phyloP scores from a whole-genome alignment of 1,140 invertebrate genomes.

The Leptoteleia sp. region DNA sequence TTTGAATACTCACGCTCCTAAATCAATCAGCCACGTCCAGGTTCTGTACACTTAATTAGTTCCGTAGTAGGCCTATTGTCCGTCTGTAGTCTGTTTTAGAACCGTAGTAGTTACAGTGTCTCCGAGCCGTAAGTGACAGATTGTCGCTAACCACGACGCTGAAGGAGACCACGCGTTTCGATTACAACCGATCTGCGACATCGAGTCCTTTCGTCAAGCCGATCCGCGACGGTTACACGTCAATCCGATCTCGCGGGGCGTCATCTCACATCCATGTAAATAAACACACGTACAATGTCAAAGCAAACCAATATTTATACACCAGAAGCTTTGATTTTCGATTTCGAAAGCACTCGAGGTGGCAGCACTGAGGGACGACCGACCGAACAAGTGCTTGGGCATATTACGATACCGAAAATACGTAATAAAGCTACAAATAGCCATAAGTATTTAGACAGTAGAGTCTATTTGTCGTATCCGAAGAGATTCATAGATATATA shows the following conservation, averaged over 20 bases:
- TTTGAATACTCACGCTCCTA: slow-evolving; percentile 67
- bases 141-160: slow-evolving; percentile 56
- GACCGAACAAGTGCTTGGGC: slow-evolving; percentile 61
- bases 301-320: slow-evolving; percentile 44
- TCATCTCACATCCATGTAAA: slow-evolving; percentile 32
- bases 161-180: slow-evolving; percentile 41
- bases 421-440: slow-evolving; percentile 71
- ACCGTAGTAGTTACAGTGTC: slow-evolving; percentile 60
- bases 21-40: slow-evolving; percentile 71
- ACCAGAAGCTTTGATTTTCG: neutral
- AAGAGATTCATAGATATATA: slow-evolving; percentile 56
- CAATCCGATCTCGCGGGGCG: neutral
- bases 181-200: slow-evolving; percentile 22
- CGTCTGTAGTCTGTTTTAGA: slow-evolving; percentile 66
- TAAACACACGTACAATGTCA: slow-evolving; percentile 17
- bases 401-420: slow-evolving; percentile 71
- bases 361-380: slow-evolving; percentile 20
- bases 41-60: slow-evolving; percentile 70
- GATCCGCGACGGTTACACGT: slow-evolving; percentile 2
- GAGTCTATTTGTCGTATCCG: slow-evolving; percentile 58
- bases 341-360: slow-evolving; percentile 28
- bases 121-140: slow-evolving; percentile 61
- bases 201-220: slow-evolving; percentile 34
- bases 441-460: slow-evolving; percentile 69
- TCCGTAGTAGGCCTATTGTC: slow-evolving; percentile 68